Conservation (phyloP, 2,888 invertebrate species). For the Nemapogon koenigi region DNA sequence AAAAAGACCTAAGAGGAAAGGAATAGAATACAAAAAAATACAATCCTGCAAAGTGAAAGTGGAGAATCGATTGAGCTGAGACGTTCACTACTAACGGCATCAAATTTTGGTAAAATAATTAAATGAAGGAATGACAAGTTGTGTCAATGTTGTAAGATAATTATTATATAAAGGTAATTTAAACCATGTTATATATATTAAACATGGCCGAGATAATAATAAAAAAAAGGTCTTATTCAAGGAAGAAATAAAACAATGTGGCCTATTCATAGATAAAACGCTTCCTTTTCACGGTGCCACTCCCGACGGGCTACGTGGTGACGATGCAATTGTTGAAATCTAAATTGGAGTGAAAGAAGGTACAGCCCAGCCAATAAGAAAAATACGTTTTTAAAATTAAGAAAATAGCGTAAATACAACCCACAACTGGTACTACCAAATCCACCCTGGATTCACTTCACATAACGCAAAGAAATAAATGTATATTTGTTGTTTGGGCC, state of each 20-base stretch:
- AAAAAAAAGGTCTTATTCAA: conserved; percentile 11
- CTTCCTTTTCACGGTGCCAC: conserved; percentile 13
- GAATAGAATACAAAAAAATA: conserved; percentile 7
- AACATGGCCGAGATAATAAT: conserved; percentile 14
- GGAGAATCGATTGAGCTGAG: no score
- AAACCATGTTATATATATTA: conserved; percentile 10
- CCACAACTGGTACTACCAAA: conserved; percentile 14
- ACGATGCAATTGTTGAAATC: no score
- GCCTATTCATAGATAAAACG: conserved; percentile 13
- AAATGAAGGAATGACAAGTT: conserved; percentile 11
- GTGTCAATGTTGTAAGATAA: conserved; percentile 11
- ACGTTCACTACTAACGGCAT: no score
- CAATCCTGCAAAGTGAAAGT: no score
- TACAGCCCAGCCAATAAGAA: not conserved
- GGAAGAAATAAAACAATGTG: conserved; percentile 11
- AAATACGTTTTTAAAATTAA: conserved; percentile 6
- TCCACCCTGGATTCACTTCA: conserved; percentile 17
- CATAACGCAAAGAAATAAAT: conserved; percentile 13
- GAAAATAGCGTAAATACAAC: conserved; percentile 16
- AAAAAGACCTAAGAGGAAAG: no score
- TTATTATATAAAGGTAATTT: conserved; percentile 9
- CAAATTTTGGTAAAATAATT: conserved; percentile 12
- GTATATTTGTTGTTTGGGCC: conserved; percentile 17
- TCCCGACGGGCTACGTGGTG: conserved; percentile 13
- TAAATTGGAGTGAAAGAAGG: no score